Percentiles rank a stretch among this genome's conserved stretches.
phyloP scores from a whole-genome alignment of 2,888 invertebrate species.

The Calephelis perditalis region DNA sequence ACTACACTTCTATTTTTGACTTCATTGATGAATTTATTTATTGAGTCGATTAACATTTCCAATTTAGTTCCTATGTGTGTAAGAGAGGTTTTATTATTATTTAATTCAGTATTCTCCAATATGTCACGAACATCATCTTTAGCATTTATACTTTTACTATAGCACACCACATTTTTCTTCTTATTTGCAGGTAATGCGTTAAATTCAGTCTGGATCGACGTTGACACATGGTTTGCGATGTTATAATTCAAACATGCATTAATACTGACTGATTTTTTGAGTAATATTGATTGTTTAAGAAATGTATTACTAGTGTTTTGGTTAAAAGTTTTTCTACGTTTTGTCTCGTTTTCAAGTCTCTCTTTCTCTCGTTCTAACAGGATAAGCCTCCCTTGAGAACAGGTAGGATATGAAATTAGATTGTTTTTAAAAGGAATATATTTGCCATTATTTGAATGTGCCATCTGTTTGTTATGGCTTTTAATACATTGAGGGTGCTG shows the following conservation, averaged over 20 bases:
- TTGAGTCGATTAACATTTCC: conserved; percentile 43
- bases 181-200: background rate
- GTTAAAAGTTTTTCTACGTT: background rate
- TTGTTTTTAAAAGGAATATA: conserved; percentile 29
- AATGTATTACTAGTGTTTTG: too few species aligned
- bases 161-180: background rate
- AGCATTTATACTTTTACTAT: background rate
- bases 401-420: conserved; percentile 41
- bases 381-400: conserved; percentile 41
- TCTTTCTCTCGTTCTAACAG: conserved; percentile 35
- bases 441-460: conserved; percentile 4
- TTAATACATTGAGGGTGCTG: background rate
- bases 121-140: conserved; percentile 16
- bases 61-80: conserved; percentile 48
- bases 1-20: conserved; percentile 28
- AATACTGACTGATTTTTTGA: too few species aligned
- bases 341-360: conserved; percentile 20
- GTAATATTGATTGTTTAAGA: too few species aligned
- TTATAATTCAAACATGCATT: too few species aligned
- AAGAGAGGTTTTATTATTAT: conserved; percentile 34
- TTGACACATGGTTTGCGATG: background rate
- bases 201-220: background rate
- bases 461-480: conserved; percentile 10
- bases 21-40: conserved; percentile 46
- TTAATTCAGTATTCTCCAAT: conserved; percentile 22